Evolutionary conservation across 2,888 invertebrate species (phyloP), one percentile per base, ranked within the genome.

Genomic region (Chelonus formosanus): DNA sequence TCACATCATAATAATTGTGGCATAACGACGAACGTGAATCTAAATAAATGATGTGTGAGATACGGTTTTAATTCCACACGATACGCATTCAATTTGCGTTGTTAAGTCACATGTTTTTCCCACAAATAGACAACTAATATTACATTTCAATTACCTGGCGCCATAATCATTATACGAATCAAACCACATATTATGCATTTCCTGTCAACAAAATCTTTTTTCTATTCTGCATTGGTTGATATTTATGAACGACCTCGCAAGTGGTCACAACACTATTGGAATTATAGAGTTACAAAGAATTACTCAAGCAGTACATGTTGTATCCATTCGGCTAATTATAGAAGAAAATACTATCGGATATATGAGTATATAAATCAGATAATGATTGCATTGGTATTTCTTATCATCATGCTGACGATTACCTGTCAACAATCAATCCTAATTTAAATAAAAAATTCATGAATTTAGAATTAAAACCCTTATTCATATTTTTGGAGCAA

Each of bases 81-180:
- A 8, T 35, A 6, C 36, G 20, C 5, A 40, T 55, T 43, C 8
- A 43, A 20, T 55, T 55, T 55, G 3, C 31, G 5, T 43, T 40
- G 20, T 8, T 6, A 6, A 20, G 40, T 44, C 36, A 36, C 35
- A 7, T 32, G 40, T 44, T 8, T 56, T 56, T 44, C 7, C 31
- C 32, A 44, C 43, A 56, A 56, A 56, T 31, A 32, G 8, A 56
- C 44, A 20, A 40, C 31, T 32, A 8, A 31, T 44, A 56, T 56
- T 20, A 56, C 56, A 56, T 56, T 56, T 44, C 56, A 43, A 56
- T 56, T 56, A 43, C 31, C 44, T 44, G 56, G 56, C 56, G 56
- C 56, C 56, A 56, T 20, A 44, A 32, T 56, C 31, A 43, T 44
- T 32, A 44, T 4, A 0, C 44, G 4, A 31, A 20, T 32, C 43